These are phyloP conservation scores for Astatotilapia flaviijosephi DNA, from an alignment of 2,113 vertebrate species.

Conservation along the genomic window DNA sequence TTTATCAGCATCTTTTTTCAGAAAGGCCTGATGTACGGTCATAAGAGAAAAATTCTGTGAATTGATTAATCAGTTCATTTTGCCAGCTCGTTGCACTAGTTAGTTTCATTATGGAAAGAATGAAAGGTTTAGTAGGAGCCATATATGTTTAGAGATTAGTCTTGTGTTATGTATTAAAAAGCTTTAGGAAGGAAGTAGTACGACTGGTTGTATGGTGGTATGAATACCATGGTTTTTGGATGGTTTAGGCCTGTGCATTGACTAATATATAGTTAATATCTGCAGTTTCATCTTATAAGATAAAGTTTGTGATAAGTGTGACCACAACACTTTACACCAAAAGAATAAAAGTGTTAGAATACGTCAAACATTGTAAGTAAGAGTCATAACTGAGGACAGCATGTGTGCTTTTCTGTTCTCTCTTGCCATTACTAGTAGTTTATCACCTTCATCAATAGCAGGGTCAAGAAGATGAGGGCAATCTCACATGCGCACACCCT, in stretches of 20 bases:
- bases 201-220: not conserved
- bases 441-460: conserved; percentile 1
- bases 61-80: not conserved
- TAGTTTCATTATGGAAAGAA: not conserved
- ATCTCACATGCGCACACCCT: not conserved
- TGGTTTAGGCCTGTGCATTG: not conserved
- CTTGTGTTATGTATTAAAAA: not conserved
- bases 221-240: not conserved
- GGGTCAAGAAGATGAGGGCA: conserved; percentile 22
- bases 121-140: not conserved
- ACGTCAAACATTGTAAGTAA: fast-evolving
- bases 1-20: not conserved
- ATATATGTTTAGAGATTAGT: not conserved
- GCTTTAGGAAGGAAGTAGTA: not conserved
- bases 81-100: not conserved
- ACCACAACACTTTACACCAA: not conserved
- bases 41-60: not conserved
- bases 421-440: not conserved
- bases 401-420: not conserved
- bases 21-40: fast-evolving
- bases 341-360: not conserved
- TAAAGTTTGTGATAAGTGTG: not conserved
- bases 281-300: not conserved
- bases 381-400: not conserved
- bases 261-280: not conserved